These are phyloP conservation scores for Leucopsar rothschildi DNA, from an alignment of 2,113 vertebrate species.

Conservation along the genomic window DNA sequence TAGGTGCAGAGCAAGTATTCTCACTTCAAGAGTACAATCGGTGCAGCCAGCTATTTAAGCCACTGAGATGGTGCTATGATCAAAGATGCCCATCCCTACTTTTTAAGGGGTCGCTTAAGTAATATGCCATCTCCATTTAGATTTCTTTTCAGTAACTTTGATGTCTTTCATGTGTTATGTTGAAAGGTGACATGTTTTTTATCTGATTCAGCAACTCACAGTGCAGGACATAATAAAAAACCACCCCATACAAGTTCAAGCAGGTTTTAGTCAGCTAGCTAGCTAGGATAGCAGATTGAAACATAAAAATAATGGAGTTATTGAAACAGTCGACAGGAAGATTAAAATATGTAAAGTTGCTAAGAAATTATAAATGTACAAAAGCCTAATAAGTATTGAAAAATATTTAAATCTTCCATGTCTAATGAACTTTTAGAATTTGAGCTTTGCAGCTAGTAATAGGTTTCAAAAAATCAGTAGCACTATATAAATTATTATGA, in stretches of 20 bases:
- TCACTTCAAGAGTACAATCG: conserved; percentile 26
- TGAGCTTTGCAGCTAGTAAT: not conserved
- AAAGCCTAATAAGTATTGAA: conserved; percentile 23
- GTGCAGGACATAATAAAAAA: not conserved
- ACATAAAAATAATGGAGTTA: not conserved
- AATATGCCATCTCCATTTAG: not conserved
- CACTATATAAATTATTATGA: not conserved
- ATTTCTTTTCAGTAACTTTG: not conserved
- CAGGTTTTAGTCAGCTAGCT: not conserved
- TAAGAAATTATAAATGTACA: not conserved
- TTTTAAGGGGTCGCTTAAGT: not conserved
- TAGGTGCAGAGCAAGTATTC: conserved; percentile 57
- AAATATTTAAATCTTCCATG: conserved; percentile 46
- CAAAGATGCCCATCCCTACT: not conserved
- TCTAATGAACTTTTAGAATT: conserved; percentile 9
- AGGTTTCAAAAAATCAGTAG: conserved; percentile 2
- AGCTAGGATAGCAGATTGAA: not conserved
- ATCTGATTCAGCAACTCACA: not conserved
- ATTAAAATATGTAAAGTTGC: not conserved
- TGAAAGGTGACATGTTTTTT: not conserved
- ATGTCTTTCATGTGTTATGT: not conserved
- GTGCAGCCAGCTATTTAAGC: not conserved
- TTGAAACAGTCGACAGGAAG: not conserved
- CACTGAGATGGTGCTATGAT: not conserved
- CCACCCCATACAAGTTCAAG: not conserved